phyloP scores from a whole-genome alignment of 2,113 vertebrate species.

The Hippocampus mohnikei region DNA sequence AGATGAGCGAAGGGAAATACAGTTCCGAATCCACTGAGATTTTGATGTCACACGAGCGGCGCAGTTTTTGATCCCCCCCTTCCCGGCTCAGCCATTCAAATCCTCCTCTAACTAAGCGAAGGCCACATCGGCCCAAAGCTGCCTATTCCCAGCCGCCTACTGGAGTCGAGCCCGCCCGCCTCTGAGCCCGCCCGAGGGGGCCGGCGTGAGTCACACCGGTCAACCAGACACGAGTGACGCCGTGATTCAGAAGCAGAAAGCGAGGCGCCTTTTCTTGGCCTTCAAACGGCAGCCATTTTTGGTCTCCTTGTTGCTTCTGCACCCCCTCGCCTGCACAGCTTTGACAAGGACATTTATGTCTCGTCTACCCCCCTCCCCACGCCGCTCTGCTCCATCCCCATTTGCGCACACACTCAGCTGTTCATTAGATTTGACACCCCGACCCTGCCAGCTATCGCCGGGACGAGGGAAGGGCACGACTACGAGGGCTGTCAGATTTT shows the following conservation, averaged over 20 bases:
- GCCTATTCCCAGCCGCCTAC: slow-evolving; percentile 1
- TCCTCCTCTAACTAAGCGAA: slow-evolving; percentile 13
- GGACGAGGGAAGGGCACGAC: slow-evolving; percentile 49
- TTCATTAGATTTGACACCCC: slow-evolving; percentile 56
- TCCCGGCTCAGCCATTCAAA: slow-evolving; percentile 12
- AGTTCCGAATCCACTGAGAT: slow-evolving; percentile 30
- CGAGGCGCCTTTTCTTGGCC: slow-evolving; percentile 12
- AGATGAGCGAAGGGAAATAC: slow-evolving; percentile 28
- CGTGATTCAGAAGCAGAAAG: slow-evolving; percentile 11
- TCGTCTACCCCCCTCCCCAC: slow-evolving; percentile 5
- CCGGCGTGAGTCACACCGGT: slow-evolving; percentile 21
- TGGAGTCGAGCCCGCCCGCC: slow-evolving; percentile 6
- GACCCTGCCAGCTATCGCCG: slow-evolving; percentile 56
- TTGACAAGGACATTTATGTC: slow-evolving; percentile 58
- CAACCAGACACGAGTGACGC: slow-evolving; percentile 12
- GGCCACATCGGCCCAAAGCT: slow-evolving; percentile 13
- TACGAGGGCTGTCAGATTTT: slow-evolving; percentile 21
- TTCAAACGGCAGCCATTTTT: slow-evolving; percentile 41
- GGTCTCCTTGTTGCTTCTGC: slow-evolving; percentile 10
- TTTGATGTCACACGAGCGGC: slow-evolving; percentile 20
- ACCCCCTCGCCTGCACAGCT: background rate
- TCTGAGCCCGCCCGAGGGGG: slow-evolving; percentile 5
- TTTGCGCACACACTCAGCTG: slow-evolving; percentile 50
- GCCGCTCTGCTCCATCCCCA: background rate
- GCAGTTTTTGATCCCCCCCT: background rate